These are phyloP conservation scores for Heterodera schachtii DNA, from an alignment of 1,140 invertebrate genomes.

Conservation along the genomic window DNA sequence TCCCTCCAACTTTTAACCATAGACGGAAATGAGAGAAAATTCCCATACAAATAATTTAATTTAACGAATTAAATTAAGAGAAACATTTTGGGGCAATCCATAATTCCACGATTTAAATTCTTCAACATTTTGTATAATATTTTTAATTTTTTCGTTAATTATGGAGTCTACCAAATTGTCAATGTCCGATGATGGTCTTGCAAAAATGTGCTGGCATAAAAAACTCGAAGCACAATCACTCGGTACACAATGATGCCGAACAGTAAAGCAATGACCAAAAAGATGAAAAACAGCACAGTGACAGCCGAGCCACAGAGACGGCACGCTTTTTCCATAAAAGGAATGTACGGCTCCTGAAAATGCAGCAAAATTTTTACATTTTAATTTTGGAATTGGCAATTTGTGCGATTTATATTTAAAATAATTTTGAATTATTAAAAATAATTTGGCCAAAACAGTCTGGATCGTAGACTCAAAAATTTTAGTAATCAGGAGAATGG, in stretches of 20 bases:
- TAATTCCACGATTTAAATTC: not conserved
- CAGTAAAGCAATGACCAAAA: constrained; percentile 46
- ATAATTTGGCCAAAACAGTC: no score
- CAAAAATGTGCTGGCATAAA: constrained; percentile 31
- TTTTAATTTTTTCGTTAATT: not conserved
- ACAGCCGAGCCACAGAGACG: constrained; percentile 49
- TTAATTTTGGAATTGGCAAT: no score
- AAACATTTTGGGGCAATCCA: no score
- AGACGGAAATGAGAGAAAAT: no score
- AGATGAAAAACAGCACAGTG: constrained; percentile 63
- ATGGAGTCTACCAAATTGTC: not conserved
- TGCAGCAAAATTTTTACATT: not conserved
- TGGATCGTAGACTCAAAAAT: no score
- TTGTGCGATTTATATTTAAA: no score
- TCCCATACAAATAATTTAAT: no score
- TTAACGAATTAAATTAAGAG: no score
- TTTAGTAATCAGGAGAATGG: no score
- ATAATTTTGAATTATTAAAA: no score
- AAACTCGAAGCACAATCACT: constrained; percentile 52
- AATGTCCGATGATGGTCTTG: not conserved
- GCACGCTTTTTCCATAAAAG: constrained; percentile 46
- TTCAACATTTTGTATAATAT: no score
- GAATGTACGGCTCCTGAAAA: constrained; percentile 55
- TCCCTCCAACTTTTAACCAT: no score
- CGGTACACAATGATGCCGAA: constrained; percentile 61